Conservation (phyloP, 2,797 vertebrate genomes). For the Adrianichthys oophorus region DNA sequence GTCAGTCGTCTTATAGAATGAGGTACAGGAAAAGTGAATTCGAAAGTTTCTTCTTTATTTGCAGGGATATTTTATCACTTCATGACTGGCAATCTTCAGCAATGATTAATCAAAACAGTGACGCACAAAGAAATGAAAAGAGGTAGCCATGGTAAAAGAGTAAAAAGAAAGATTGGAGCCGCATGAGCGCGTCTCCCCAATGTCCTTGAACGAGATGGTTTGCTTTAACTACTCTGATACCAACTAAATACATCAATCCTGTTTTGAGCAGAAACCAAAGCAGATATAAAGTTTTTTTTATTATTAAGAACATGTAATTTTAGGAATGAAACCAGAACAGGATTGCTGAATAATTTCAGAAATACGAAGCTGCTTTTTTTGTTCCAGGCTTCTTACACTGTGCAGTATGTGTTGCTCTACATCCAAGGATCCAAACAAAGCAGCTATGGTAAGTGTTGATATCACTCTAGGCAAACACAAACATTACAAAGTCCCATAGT, state of each 20-base stretch:
- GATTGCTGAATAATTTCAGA: slow-evolving; percentile 10
- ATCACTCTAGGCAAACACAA: slow-evolving; percentile 27
- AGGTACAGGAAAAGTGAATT: too few relatives aligned
- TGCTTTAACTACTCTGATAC: background rate
- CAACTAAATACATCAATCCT: background rate
- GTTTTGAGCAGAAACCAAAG: background rate
- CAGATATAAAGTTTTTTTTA: slow-evolving; percentile 1
- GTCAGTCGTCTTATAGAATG: too few relatives aligned
- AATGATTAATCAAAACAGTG: slow-evolving; percentile 6
- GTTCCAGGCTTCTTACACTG: slow-evolving; percentile 10
- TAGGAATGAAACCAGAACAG: slow-evolving; percentile 8
- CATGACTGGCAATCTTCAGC: background rate
- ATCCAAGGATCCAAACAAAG: slow-evolving; percentile 13
- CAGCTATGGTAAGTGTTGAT: slow-evolving; percentile 4
- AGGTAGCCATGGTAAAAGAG: background rate
- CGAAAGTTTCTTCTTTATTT: too few relatives aligned
- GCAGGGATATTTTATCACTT: too few relatives aligned
- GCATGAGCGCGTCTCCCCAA: too few relatives aligned
- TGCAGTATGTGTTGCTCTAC: slow-evolving; percentile 7
- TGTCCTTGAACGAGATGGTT: background rate
- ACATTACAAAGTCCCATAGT: slow-evolving; percentile 21
- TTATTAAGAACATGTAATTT: background rate
- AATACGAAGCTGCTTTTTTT: slow-evolving; percentile 19
- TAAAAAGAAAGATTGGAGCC: background rate
- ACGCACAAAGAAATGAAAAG: slow-evolving; percentile 14